A percentile compares a stretch with the other conserved stretches of the same genome.
Conservation (phyloP, 2,888 invertebrate genomes). For the Podabrus alpinus region DNA sequence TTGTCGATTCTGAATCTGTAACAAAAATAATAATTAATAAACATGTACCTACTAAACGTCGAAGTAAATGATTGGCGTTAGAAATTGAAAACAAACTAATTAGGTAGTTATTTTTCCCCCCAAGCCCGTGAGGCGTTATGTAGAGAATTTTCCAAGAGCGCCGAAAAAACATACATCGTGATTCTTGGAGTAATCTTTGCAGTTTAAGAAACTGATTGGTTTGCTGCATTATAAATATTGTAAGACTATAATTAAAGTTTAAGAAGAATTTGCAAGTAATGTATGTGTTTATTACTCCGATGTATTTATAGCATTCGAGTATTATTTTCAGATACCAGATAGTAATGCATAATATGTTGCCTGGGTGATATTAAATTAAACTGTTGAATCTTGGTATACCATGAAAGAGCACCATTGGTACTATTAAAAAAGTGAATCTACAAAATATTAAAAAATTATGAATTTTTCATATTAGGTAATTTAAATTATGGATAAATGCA, state of each 20-base stretch:
- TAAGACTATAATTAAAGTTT: neutral
- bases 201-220: neutral
- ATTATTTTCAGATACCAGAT: conserved; percentile 3
- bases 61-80: too few species aligned
- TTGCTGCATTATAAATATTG: neutral
- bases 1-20: conserved; percentile 90
- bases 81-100: neutral
- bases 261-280: neutral
- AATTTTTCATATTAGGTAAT: conserved; percentile 33
- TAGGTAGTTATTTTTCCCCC: neutral
- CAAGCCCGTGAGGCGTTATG: neutral
- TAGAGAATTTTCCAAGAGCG: neutral
- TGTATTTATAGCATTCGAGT: neutral
- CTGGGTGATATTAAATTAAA: conserved; percentile 10
- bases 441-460: conserved; percentile 24
- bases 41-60: too few species aligned
- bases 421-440: neutral
- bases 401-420: neutral
- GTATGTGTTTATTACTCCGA: neutral
- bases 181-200: neutral
- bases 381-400: conserved; percentile 1
- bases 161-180: neutral
- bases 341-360: neutral
- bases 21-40: conserved; percentile 41
- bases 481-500: conserved; percentile 33